Conservation (phyloP, 2,113 vertebrate species). For the Planiliza haematocheilus region DNA sequence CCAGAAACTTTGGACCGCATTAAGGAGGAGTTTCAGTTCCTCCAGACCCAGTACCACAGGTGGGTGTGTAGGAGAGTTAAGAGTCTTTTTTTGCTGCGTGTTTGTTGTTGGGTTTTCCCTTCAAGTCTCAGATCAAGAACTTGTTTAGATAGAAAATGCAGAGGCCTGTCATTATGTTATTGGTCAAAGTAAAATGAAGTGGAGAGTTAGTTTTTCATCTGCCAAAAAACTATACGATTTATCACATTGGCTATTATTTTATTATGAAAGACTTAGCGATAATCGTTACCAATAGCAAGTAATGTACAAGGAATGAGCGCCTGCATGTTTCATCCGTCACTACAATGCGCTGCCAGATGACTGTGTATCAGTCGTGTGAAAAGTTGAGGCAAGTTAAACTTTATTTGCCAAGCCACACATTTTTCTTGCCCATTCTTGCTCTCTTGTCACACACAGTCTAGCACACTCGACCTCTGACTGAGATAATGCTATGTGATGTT, state of each 20-base stretch:
- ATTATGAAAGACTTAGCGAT: neutral
- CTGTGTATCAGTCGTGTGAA: neutral
- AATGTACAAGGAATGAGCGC: neutral
- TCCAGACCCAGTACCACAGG: slow-evolving; percentile 96
- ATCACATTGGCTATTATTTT: neutral
- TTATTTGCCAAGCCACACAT: neutral
- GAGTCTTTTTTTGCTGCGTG: no score
- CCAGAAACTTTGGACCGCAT: slow-evolving; percentile 93
- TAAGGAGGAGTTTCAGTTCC: slow-evolving; percentile 95
- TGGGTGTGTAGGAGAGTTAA: slow-evolving; percentile 32
- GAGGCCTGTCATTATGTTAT: no score
- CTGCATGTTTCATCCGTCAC: neutral
- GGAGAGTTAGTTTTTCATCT: no score
- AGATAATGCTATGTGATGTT: slow-evolving; percentile 36
- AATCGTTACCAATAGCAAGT: neutral
- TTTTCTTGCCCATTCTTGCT: neutral
- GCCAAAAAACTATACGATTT: no score
- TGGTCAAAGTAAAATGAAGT: no score
- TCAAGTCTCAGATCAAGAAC: no score
- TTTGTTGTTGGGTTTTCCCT: no score
- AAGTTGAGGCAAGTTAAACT: neutral
- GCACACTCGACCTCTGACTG: slow-evolving; percentile 11
- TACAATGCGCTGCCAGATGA: neutral
- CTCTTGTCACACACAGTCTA: slow-evolving; percentile 14
- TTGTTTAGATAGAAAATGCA: no score